phyloP scores from a whole-genome alignment of 2,113 vertebrate genomes.

The Lontra canadensis region DNA sequence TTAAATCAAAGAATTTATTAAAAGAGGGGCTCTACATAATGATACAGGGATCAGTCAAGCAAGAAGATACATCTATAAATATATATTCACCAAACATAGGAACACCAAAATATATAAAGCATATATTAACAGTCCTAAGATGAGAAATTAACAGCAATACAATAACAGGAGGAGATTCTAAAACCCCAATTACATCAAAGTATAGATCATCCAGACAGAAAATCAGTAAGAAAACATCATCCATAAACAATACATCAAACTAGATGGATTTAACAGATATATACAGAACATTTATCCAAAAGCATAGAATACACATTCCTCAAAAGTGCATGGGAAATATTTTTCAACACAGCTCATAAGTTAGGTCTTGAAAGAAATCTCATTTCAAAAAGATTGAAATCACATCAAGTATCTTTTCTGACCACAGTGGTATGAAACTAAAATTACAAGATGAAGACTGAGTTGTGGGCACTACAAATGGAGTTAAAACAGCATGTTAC shows the following conservation, averaged over 20 bases:
- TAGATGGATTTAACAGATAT: background rate
- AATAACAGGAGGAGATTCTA: background rate
- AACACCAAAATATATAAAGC: background rate
- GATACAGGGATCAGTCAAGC: background rate
- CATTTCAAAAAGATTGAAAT: background rate
- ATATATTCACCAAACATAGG: background rate
- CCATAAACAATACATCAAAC: background rate
- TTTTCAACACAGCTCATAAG: background rate
- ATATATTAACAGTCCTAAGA: background rate
- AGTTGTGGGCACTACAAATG: background rate
- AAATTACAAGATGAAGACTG: background rate
- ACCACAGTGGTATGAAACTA: background rate
- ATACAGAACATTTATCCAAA: background rate
- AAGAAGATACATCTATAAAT: background rate
- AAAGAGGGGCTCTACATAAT: background rate
- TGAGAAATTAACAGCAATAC: background rate
- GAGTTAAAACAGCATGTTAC: background rate
- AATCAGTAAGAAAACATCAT: background rate
- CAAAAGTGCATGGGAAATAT: background rate
- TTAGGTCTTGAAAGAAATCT: background rate
- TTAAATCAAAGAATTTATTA: background rate
- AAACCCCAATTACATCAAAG: background rate
- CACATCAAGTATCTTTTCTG: background rate
- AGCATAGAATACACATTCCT: background rate
- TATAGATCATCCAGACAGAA: background rate